A percentile compares a stretch with the other conserved stretches of the same genome.
Evolutionary conservation across 2,888 invertebrate species (phyloP).

Genomic region (Amiota mariae): DNA sequence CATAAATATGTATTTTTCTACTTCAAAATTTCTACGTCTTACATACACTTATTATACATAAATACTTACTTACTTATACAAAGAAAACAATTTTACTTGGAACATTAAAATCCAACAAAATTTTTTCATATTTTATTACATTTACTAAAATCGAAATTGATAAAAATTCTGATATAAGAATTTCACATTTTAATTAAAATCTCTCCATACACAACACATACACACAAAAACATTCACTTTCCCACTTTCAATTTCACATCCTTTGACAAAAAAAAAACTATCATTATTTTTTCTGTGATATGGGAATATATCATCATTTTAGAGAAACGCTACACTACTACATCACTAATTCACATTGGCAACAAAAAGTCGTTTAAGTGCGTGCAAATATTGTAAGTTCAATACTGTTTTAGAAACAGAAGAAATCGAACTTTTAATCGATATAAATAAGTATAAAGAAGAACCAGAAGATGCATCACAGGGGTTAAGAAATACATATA

Average conservation of each 20-base stretch:
- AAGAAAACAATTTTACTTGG: conserved; percentile 1
- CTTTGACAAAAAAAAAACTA: conserved; percentile 40
- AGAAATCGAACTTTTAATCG: neutral
- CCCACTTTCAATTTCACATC: too few species aligned
- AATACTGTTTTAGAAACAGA: conserved; percentile 26
- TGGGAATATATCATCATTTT: conserved; percentile 35
- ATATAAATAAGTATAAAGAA: neutral
- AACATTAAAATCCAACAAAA: neutral
- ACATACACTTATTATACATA: neutral
- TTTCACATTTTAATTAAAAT: too few species aligned
- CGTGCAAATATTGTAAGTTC: conserved; percentile 1
- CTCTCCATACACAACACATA: too few species aligned
- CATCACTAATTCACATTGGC: too few species aligned
- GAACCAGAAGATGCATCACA: neutral
- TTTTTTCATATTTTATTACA: too few species aligned
- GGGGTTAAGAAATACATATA: neutral
- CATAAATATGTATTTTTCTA: conserved; percentile 17
- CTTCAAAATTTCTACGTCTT: conserved; percentile 26
- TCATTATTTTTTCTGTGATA: conserved; percentile 70
- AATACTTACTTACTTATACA: too few species aligned
- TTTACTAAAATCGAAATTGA: too few species aligned
- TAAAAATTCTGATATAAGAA: too few species aligned
- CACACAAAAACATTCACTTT: too few species aligned
- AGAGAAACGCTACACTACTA: neutral
- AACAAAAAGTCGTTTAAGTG: too few species aligned